A percentile compares a stretch with the other conserved stretches of the same genome.
phyloP scores from a whole-genome alignment of 2,888 invertebrate genomes.

The Marronus borbonicus region DNA sequence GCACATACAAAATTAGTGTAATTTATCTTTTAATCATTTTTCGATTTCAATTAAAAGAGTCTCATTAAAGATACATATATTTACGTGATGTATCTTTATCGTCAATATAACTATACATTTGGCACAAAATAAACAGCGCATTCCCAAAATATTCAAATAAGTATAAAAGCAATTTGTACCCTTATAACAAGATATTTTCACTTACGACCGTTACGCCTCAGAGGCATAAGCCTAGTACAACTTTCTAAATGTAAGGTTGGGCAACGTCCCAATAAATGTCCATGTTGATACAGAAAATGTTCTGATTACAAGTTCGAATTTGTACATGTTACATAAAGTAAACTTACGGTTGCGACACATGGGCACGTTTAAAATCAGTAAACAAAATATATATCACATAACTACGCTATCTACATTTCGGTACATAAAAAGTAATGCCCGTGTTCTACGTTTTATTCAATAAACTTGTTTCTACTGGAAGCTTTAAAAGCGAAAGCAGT shows the following conservation, averaged over 20 bases:
- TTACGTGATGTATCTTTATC: too few relatives aligned
- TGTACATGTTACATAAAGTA: constrained; percentile 4
- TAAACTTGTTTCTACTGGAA: neutral
- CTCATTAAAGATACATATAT: too few relatives aligned
- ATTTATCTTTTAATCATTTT: too few relatives aligned
- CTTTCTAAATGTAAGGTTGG: constrained; percentile 1
- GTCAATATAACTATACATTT: too few relatives aligned
- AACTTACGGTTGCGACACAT: neutral
- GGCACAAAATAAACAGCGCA: too few relatives aligned
- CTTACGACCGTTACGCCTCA: too few relatives aligned
- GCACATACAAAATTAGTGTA: too few relatives aligned
- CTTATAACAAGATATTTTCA: too few relatives aligned
- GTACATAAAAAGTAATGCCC: neutral
- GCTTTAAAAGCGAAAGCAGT: neutral
- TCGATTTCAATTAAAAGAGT: too few relatives aligned
- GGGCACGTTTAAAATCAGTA: neutral
- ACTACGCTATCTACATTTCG: neutral
- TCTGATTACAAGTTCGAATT: constrained; percentile 7
- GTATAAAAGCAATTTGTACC: too few relatives aligned
- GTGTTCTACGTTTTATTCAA: neutral
- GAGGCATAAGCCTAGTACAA: neutral
- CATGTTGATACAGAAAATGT: neutral
- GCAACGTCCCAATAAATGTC: neutral
- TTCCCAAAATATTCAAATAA: too few relatives aligned
- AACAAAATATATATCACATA: neutral